Evolutionary conservation across 2,113 vertebrate genomes (phyloP), one percentile per base, ranked within the genome.

Genomic region (Cercocebus atys): DNA sequence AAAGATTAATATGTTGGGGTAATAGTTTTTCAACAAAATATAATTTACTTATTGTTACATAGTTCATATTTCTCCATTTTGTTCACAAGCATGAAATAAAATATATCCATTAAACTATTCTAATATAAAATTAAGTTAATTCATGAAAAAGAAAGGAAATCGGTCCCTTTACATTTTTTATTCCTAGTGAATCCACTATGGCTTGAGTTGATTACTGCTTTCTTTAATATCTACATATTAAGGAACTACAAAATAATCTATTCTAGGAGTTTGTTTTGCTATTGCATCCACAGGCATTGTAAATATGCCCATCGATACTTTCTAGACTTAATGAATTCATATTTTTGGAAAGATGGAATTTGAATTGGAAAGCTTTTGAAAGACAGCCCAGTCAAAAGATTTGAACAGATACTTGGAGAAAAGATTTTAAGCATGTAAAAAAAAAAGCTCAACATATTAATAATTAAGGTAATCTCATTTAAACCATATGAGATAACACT

Each of bases 121-220:
- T 38, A 68, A 75, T 76, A 80, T 32, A 38, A 13, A 76, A 38
- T 86, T 35, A 64, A 90, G 87, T 86, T 89, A 94, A 61, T 83
- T 87, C 66, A 87, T 81, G 52, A 30, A 50, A 84, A 81, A 57
- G 70, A 86, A 96, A 93, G 59, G 86, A 86, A 52, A 93, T 78
- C 20, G 45, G 25, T 66, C 66, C 20, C 35, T 72, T n/a, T 38
- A 45, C 35, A 68, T 57, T 78, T 43, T 25, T 92, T 87, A 92
- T 38, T 84, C 78, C 80, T 50, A 47, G 68, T 72, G 66, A 64
- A 47, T 57, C 17, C 57, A 83, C 47, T 57, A 7, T 68, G 43
- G 47, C 45, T 82, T 92, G 43, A 78, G 38, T 18, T 70, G 57
- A 80, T 78, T 87, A 73, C 23, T 9, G 32, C 38, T 85, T 84